phyloP scores from a whole-genome alignment of 2,888 invertebrate species.

The Zhuqinia jingwanae region DNA sequence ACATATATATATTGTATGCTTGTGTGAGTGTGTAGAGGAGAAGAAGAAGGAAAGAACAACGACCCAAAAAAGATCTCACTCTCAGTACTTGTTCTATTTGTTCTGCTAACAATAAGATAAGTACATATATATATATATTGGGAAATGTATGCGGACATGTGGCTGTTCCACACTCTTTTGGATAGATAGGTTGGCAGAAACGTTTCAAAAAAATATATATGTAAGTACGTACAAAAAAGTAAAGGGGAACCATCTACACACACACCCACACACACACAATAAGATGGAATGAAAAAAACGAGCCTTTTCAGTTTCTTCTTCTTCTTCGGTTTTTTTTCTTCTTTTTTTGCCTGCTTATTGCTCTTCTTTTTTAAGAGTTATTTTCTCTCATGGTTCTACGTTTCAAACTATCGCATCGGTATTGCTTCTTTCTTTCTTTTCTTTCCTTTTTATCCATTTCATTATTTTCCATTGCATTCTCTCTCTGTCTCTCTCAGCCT shows the following conservation, averaged over 20 bases:
- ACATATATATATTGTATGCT: no score
- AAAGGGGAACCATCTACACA: background rate
- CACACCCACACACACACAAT: no score
- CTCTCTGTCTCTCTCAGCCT: background rate
- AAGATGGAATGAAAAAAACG: no score
- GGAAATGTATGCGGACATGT: background rate
- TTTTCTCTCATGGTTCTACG: constrained; percentile 25
- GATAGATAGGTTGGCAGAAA: no score
- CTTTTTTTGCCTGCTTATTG: background rate
- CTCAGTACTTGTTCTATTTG: background rate
- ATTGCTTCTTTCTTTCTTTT: no score
- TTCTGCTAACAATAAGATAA: background rate
- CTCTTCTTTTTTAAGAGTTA: constrained; percentile 25
- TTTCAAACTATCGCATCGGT: no score
- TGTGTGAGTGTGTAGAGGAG: no score
- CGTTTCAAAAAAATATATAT: no score
- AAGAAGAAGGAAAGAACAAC: no score
- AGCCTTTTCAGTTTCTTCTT: no score
- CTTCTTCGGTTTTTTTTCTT: constrained; percentile 5
- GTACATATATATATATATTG: background rate
- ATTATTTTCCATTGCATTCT: constrained; percentile 13
- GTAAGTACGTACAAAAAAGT: no score
- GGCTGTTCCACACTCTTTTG: background rate
- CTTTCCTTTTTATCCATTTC: constrained; percentile 46
- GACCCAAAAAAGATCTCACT: no score